Evolutionary conservation across 2,113 vertebrate genomes (phyloP), one percentile per base, ranked within the genome.

Genomic region (Drymodes brunneopygia): DNA sequence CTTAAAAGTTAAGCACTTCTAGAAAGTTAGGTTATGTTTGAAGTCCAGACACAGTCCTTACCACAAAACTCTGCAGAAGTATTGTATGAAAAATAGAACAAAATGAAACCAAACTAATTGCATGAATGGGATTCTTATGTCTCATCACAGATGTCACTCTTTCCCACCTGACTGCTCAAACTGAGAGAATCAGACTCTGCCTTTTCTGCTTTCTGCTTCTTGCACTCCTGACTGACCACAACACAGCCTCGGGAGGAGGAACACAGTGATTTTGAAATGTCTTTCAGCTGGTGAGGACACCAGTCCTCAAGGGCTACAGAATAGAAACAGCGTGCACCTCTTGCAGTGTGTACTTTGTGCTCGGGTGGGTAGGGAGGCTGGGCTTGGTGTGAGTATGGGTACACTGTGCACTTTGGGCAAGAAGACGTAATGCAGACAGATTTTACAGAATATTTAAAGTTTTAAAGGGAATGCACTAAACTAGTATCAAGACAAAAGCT

Each of bases 271-370:
- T 92, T 24, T 84, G 23, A 42, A 57, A 53, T 54, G 35, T 8
- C 24, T 65, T 22, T 86, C 56, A 16, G 45, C 29, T 70, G 16
- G 3, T 51, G 53, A 27, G 23, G 33, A 47, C 15, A 13, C 4
- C 8, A 45, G 9, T 23, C 29, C 9, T 45, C 45, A 45, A 70
- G 28, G 33, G 7, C 12, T 60, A 15, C 28, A 42, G 35, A 8
- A 1, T 1, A 42, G 42, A 20, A 36, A 11, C 3, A 56, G 6
- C 0, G 0, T 12, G 7, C 13, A 36, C 18, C 3, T 38, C 10
- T 33, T 60, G 11, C 6, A 36, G 42, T 11, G 17, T 6, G 2
- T 24, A 6, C 12, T 38, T 78, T 6, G 7, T 67, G 16, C 20
- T 47, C 0, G 0, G 17, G 21, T 60, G 28, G 7, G 21, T 60